Percentiles rank a stretch among this genome's conserved stretches.
phyloP scores from a whole-genome alignment of 2,797 vertebrate species.

The Petrocephalus schoutedeni region DNA sequence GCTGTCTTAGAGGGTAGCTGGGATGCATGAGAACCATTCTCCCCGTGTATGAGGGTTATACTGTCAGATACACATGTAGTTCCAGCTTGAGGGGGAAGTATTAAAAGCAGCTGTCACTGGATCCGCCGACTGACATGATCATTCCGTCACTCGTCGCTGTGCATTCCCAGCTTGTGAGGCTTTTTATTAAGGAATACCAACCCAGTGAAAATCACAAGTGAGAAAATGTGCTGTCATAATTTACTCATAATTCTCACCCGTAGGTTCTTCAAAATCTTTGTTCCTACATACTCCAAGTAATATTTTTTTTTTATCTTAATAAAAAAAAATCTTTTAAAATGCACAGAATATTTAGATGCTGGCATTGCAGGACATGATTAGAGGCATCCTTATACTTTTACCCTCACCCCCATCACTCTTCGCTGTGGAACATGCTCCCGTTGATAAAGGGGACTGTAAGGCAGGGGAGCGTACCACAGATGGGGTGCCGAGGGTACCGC shows the following conservation, averaged over 20 bases:
- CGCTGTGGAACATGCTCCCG: not conserved
- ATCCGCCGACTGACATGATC: not conserved
- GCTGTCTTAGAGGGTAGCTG: not conserved
- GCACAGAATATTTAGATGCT: not conserved
- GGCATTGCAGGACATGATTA: not conserved
- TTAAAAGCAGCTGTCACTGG: not conserved
- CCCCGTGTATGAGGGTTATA: no score
- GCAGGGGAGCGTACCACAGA: not conserved
- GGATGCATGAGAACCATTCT: not conserved
- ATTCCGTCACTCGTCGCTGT: not conserved
- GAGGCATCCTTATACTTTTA: not conserved
- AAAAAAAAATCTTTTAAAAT: conserved; percentile 8
- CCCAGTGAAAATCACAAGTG: not conserved
- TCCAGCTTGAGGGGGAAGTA: not conserved
- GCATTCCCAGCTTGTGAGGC: not conserved
- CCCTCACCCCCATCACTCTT: not conserved
- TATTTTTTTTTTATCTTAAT: not conserved
- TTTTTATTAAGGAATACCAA: not conserved
- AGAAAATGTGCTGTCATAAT: not conserved
- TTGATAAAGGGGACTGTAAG: not conserved
- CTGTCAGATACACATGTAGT: not conserved
- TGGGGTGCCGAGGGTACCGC: not conserved
- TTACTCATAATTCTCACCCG: not conserved
- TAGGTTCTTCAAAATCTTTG: not conserved
- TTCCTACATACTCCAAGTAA: not conserved